Base-by-base conservation (phyloP, 2,888 invertebrate species). In the Orthosia incerta region DNA sequence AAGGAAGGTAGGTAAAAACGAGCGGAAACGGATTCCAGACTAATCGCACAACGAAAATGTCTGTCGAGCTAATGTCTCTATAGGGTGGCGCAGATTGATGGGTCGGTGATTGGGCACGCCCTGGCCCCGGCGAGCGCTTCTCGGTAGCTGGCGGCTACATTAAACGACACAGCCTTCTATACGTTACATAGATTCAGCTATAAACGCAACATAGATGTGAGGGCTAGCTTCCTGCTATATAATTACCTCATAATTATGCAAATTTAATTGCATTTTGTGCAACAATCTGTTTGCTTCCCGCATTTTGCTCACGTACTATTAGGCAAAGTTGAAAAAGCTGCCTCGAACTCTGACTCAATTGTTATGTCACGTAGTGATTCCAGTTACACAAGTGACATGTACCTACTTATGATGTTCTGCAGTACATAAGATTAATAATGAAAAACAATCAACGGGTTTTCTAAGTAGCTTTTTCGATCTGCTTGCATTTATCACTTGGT, bases 51-150 rank as follows among this genome's bases (percentile, higher is more conserved):
- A 87, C 87, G 89, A 90, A 91, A 89, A 89, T 89, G 86, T 82
- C 80, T 66, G 88, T 85, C 89, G 86, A 83, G 83, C 89, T 93
- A 92, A 94, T 93, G 93, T 94, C 94, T 94, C 91, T 90, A 93
- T 93, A 91, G 88, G 84, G 77, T 87, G 87, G 88, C 87, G 89
- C 88, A 91, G 93, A 95, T 94, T 94, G 94, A 94, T 94, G 94
- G 91, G 86, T 79, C 83, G 74, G 86, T 86, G 92, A 93, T 94
- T 93, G 91, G 93, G 88, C 93, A 94, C 95, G 93, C 93, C 93
- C 82, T 55, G 70, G 60, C 57, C 59, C 39, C 67, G 67, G 66
- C 71, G 76, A 68, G 57, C 82, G 84, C 80, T 92, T 94, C 93
- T 90, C 91, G 87, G 94, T 93, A 93, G 92, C 92, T 82, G 84